Conservation (phyloP, 2,888 invertebrate genomes). For the Hylaea fasciaria region DNA sequence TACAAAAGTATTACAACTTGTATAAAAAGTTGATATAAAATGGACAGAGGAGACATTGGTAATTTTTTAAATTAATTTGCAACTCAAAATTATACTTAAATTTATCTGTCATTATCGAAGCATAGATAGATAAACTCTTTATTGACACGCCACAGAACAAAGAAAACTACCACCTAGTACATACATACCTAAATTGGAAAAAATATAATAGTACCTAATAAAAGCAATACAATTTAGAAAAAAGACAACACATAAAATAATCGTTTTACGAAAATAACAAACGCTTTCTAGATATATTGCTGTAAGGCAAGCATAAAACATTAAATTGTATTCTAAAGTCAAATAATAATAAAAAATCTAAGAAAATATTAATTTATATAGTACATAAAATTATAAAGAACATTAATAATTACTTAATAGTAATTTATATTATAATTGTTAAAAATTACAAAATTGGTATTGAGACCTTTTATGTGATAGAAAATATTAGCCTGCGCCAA, state of each 20-base stretch:
- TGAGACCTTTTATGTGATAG: neutral
- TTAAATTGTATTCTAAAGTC: slow-evolving; percentile 29
- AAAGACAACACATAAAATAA: slow-evolving; percentile 56
- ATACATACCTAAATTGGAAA: slow-evolving; percentile 28
- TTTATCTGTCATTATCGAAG: neutral
- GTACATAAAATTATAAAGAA: slow-evolving; percentile 38
- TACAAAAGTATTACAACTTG: neutral
- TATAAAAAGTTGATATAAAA: neutral
- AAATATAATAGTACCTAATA: slow-evolving; percentile 13
- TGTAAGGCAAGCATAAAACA: slow-evolving; percentile 42
- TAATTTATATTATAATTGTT: slow-evolving; percentile 27
- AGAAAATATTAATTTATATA: neutral
- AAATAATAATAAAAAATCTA: slow-evolving; percentile 38
- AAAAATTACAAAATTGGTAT: slow-evolving; percentile 6
- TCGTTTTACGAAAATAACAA: slow-evolving; percentile 79
- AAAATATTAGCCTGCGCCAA: slow-evolving; percentile 1
- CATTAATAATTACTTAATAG: slow-evolving; percentile 35
- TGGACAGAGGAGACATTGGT: neutral
- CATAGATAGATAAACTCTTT: too few species aligned
- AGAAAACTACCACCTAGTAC: too few species aligned
- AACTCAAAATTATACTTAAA: slow-evolving; percentile 1
- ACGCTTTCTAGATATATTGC: slow-evolving; percentile 40
- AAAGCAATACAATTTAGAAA: slow-evolving; percentile 36
- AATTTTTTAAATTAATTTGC: neutral
- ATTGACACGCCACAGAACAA: too few species aligned